Conservation (phyloP, 2,888 invertebrate species). For the Antheraea yamamai region DNA sequence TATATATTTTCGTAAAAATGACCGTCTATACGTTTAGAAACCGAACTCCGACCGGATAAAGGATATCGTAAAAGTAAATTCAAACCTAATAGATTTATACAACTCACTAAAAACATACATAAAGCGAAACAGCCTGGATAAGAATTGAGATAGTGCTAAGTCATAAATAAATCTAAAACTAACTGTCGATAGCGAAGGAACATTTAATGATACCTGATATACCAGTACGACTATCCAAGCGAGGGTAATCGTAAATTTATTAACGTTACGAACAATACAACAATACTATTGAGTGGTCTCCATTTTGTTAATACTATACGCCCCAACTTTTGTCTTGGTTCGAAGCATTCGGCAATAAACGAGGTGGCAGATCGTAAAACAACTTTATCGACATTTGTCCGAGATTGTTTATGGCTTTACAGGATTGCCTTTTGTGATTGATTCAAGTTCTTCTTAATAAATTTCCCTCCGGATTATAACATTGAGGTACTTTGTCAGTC, state of each 20-base stretch:
- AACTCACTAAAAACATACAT: constrained; percentile 2
- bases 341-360: constrained; percentile 65
- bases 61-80: constrained; percentile 11
- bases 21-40: background rate
- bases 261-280: constrained; percentile 56
- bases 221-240: constrained; percentile 50
- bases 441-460: constrained; percentile 70
- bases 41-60: background rate
- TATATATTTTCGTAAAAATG: background rate
- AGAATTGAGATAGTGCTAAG: constrained; percentile 18
- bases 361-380: constrained; percentile 77
- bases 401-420: constrained; percentile 72
- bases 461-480: constrained; percentile 56
- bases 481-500: constrained; percentile 52
- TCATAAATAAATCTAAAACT: constrained; percentile 59
- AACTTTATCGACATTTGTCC: constrained; percentile 67
- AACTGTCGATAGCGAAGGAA: constrained; percentile 48
- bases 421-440: constrained; percentile 77
- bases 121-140: constrained; percentile 17
- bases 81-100: constrained; percentile 2
- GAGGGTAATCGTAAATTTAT: constrained; percentile 63
- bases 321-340: constrained; percentile 61
- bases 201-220: constrained; percentile 60
- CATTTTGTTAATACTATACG: constrained; percentile 63
- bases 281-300: constrained; percentile 61